Conservation (phyloP, 1,140 invertebrate species). For the Helicoverpa zea region DNA sequence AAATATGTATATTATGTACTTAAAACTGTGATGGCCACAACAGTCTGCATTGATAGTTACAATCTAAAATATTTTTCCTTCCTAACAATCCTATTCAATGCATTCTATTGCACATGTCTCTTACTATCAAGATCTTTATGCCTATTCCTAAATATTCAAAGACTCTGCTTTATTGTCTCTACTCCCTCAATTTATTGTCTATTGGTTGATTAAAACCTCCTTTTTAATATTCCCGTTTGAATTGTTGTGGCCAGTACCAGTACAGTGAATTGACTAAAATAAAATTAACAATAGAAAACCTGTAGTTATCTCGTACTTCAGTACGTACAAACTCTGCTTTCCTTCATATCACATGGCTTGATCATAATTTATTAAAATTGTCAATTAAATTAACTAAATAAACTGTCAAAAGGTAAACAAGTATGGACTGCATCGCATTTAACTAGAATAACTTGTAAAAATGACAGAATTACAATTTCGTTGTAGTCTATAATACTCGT, state of each 20-base stretch:
- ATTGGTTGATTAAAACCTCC: no score
- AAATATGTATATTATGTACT: slow-evolving; percentile 19
- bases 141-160: no score
- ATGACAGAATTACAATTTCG: slow-evolving; percentile 26
- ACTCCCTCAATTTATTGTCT: no score
- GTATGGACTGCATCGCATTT: slow-evolving; percentile 46
- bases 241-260: slow-evolving; percentile 4
- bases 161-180: no score
- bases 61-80: no score
- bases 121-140: no score
- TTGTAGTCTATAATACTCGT: slow-evolving; percentile 31
- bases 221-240: background rate
- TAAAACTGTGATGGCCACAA: slow-evolving; percentile 2
- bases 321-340: background rate
- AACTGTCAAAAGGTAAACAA: slow-evolving; percentile 25
- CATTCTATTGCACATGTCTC: no score
- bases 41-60: background rate
- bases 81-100: no score
- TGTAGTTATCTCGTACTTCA: background rate
- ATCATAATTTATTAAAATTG: slow-evolving; percentile 39
- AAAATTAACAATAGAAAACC: background rate
- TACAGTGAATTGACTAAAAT: slow-evolving; percentile 30
- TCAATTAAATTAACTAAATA: slow-evolving; percentile 50
- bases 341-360: slow-evolving; percentile 17
- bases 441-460: slow-evolving; percentile 39